Evolutionary conservation across 2,797 vertebrate genomes (phyloP), one percentile per base, ranked within the genome.

Genomic region (Manis pentadactyla): DNA sequence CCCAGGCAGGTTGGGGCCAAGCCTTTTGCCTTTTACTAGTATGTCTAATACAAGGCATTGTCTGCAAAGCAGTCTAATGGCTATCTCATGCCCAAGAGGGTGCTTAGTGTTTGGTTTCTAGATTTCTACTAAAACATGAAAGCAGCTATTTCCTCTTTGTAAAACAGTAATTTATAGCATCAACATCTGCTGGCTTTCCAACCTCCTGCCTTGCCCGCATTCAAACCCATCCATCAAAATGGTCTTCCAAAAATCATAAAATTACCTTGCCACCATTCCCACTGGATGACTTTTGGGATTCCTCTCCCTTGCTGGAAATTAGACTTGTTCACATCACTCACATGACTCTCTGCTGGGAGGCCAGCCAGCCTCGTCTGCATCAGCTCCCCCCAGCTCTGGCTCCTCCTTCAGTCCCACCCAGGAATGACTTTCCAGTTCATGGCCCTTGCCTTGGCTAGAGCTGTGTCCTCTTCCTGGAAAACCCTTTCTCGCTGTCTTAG

Each of bases 101-200:
- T 89, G 25, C 37, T 92, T 91, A 25, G 74, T 68, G n/a, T 71
- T 89, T 18, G 2, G 84, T 95, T 95, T 94, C 77, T 75, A 84
- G 71, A 84, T 87, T 81, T 90, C 84, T 87, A 27, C 34, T 87
- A 49, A 87, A 84, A 95, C 78, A 23, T 57, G 17, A 63, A 69
- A 49, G 55, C 42, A 85, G 42, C 2, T 85, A 42, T 73, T 18
- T 61, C 21, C 21, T 57, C 34, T 82, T 74, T 93, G 69, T 74
- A 92, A 93, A 84, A 63, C 13, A 81, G 8, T 64, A 57, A 49
- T 89, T 63, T 37, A 37, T 66, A 27, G 31, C 42, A 19, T 84
- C 39, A 53, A 13, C 37, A 71, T 89, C 83, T 74, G 11, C 7
- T 63, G 27, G 15, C 19, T 82, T 90, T 87, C 51, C 31, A 51